Base-by-base conservation (phyloP, 2,113 vertebrate species). In the Excalfactoria chinensis region DNA sequence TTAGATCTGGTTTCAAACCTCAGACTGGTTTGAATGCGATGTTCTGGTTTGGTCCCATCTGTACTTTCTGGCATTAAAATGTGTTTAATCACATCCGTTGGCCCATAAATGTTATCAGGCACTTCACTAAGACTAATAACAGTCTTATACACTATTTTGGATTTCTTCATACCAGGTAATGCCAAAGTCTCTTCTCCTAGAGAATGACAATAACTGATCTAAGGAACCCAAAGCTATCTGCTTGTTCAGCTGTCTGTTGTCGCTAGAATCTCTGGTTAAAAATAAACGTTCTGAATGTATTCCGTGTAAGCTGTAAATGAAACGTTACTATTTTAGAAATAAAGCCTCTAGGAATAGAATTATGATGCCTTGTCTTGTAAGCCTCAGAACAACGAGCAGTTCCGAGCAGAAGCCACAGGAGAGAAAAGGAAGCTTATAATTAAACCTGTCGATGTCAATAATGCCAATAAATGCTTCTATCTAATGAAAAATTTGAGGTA, bases 401-500 rank as follows among this genome's bases (percentile, higher is more conserved):
- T 96, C 95, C 79, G 93, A 68, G 68, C 43, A 92, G 93, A 96
- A 96, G 95, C 79, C 90, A 94, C 89, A 93, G 91, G 94, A 97
- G 97, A 96, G 95, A 96, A 84, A 97, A 55, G 72, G 93, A 95
- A 96, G 88, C 89, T 92, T 62, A 70, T 67, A 95, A 78, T 93
- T 93, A 93, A 96, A 96, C 76, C 89, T 97, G 95, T 93, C 68
- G 59, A 97, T 97, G 92, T 97, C 88, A 87, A 93, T 94, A 97
- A 97, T 97, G 97, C 97, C 95, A 96, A 97, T 95, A 96, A 89
- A 96, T 95, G 93, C 59, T 95, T 86, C 96, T 97, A 97, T 93
- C 96, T 97, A 96, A 97, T 97, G 97, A 98, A 97, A 97, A 95
- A 88, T 97, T 97, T 98, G 98, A 98, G 98, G 98, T 98, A 98